Percentiles rank a stretch among this genome's conserved stretches.
These are phyloP conservation scores for Tragulus kanchil DNA, from an alignment of 2,113 vertebrate genomes.

Conservation along the genomic window DNA sequence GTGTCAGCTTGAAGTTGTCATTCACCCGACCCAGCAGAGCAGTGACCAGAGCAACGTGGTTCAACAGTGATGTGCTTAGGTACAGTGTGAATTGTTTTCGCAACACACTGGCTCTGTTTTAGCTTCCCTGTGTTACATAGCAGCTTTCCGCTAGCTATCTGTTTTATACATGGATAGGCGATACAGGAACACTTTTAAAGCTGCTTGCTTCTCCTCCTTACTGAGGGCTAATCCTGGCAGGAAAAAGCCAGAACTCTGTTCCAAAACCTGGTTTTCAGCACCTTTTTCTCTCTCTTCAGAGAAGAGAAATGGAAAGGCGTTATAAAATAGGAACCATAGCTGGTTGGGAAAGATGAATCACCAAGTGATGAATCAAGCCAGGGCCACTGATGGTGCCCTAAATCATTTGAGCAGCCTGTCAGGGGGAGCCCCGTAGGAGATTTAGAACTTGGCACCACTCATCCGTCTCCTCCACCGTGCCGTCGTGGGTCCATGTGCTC, in stretches of 20 bases:
- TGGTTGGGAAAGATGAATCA: slow-evolving; percentile 86
- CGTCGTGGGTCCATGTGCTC: background rate
- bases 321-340: slow-evolving; percentile 79
- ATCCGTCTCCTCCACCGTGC: slow-evolving; percentile 78
- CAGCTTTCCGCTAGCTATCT: too few species aligned
- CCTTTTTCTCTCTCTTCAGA: slow-evolving; percentile 34
- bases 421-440: slow-evolving; percentile 81
- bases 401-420: slow-evolving; percentile 85
- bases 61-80: too few species aligned
- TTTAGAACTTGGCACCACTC: slow-evolving; percentile 83
- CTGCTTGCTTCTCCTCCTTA: background rate
- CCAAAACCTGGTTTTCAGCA: slow-evolving; percentile 3
- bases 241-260: background rate
- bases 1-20: too few species aligned
- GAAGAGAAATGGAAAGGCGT: slow-evolving; percentile 70
- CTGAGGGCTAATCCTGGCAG: background rate
- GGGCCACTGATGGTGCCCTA: slow-evolving; percentile 83
- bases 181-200: too few species aligned
- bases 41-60: too few species aligned
- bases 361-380: slow-evolving; percentile 84
- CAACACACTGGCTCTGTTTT: too few species aligned
- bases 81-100: too few species aligned
- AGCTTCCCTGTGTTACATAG: too few species aligned
- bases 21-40: too few species aligned
- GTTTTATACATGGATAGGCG: too few species aligned